phyloP scores from a whole-genome alignment of 2,888 invertebrate genomes.

The Caenorhabditis drosophilae region DNA sequence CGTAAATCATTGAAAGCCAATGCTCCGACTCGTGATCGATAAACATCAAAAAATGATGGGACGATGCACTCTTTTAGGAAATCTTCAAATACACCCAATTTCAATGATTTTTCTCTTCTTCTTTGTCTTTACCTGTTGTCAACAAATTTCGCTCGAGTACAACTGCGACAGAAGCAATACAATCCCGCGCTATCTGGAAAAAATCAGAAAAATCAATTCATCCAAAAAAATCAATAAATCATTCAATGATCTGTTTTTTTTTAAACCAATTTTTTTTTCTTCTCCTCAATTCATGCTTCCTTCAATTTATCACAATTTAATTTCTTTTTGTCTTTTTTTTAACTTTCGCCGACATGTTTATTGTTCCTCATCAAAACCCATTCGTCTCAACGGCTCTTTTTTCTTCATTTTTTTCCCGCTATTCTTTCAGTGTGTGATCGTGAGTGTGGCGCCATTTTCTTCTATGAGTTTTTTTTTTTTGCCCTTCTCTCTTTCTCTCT shows the following conservation, averaged over 20 bases:
- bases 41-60: constrained; percentile 27
- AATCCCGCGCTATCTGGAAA: constrained; percentile 76
- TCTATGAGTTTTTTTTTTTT: too few relatives aligned
- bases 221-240: neutral
- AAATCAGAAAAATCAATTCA: neutral
- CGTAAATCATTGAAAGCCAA: constrained; percentile 25
- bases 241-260: neutral
- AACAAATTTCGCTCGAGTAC: constrained; percentile 77
- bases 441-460: too few relatives aligned
- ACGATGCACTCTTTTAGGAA: constrained; percentile 23
- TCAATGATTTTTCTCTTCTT: too few relatives aligned
- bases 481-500: too few relatives aligned
- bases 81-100: constrained; percentile 49
- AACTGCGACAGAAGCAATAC: constrained; percentile 76
- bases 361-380: neutral
- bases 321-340: too few relatives aligned
- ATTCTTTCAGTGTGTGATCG: constrained; percentile 4
- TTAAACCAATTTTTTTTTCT: neutral
- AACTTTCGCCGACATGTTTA: neutral
- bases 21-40: constrained; percentile 15
- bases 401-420: neutral
- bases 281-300: neutral
- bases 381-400: neutral
- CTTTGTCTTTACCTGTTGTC: constrained; percentile 71
- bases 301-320: neutral